Evolutionary conservation across 2,797 vertebrate genomes (phyloP).

Genomic region (Onychomys arenicola): DNA sequence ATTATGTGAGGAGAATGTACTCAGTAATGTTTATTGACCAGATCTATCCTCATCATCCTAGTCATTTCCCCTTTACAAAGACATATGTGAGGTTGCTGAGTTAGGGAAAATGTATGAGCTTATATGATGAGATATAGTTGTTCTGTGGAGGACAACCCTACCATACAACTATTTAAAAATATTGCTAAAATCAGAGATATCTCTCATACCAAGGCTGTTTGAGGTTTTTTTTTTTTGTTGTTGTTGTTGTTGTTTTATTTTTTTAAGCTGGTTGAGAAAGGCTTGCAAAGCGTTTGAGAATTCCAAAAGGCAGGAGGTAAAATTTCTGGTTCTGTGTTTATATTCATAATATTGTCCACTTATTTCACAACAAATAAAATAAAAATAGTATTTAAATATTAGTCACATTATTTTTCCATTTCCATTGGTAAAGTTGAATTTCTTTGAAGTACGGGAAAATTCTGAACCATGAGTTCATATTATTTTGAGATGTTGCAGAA

Average conservation of each 20-base stretch:
- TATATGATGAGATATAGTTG: background rate
- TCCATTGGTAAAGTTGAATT: background rate
- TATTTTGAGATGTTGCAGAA: background rate
- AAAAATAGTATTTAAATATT: background rate
- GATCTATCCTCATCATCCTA: background rate
- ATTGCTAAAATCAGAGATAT: background rate
- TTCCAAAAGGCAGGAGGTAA: background rate
- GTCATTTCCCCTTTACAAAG: background rate
- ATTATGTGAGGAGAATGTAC: background rate
- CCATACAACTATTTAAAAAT: background rate
- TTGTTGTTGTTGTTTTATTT: too few species aligned
- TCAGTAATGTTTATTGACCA: background rate
- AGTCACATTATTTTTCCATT: background rate
- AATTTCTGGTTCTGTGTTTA: background rate
- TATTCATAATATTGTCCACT: background rate
- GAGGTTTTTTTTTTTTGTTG: background rate
- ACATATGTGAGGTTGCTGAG: background rate
- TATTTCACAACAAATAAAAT: background rate
- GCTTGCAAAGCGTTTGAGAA: background rate
- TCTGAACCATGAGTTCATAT: background rate
- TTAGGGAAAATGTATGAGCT: background rate
- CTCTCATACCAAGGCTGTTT: background rate
- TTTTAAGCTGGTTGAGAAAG: background rate
- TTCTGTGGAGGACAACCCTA: background rate
- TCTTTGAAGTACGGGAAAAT: background rate